Evolutionary conservation across 2,888 invertebrate genomes (phyloP).

Genomic region (Pachydiplax longipennis): DNA sequence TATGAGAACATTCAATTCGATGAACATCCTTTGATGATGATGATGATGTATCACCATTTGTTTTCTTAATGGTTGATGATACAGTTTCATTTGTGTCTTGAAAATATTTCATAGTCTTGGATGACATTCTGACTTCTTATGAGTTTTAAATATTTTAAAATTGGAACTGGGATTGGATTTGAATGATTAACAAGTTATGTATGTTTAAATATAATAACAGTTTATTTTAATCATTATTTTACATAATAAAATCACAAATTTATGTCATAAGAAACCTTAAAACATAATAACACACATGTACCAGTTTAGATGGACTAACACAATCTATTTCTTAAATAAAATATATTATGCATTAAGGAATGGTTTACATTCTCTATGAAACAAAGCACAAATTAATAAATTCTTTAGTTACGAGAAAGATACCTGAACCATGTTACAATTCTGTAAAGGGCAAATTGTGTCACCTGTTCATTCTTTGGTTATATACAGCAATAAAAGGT

Average conservation of each 20-base stretch:
- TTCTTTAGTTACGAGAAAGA: not conserved
- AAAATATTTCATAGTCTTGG: too few relatives aligned
- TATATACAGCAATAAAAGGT: conserved; percentile 23
- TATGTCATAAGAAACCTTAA: conserved; percentile 34
- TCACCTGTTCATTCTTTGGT: conserved; percentile 40
- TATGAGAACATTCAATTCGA: too few relatives aligned
- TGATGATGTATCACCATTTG: too few relatives aligned
- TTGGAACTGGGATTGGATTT: too few relatives aligned
- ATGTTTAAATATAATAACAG: conserved; percentile 3
- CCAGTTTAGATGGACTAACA: conserved; percentile 24
- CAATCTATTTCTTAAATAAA: conserved; percentile 25
- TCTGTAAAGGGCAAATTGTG: conserved; percentile 17
- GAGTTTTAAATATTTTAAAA: too few relatives aligned
- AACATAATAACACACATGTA: conserved; percentile 40
- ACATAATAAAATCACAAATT: conserved; percentile 38
- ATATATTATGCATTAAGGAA: conserved; percentile 6
- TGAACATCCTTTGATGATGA: too few relatives aligned
- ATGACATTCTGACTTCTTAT: too few relatives aligned
- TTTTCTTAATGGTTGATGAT: too few relatives aligned
- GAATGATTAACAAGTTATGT: not conserved
- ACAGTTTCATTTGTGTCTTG: too few relatives aligned
- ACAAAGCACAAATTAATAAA: not conserved
- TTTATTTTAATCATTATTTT: conserved; percentile 18
- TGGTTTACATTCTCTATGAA: not conserved
- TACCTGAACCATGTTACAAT: not conserved